Conservation (phyloP, 1,140 invertebrate genomes). For the Cydia fagiglandana region DNA sequence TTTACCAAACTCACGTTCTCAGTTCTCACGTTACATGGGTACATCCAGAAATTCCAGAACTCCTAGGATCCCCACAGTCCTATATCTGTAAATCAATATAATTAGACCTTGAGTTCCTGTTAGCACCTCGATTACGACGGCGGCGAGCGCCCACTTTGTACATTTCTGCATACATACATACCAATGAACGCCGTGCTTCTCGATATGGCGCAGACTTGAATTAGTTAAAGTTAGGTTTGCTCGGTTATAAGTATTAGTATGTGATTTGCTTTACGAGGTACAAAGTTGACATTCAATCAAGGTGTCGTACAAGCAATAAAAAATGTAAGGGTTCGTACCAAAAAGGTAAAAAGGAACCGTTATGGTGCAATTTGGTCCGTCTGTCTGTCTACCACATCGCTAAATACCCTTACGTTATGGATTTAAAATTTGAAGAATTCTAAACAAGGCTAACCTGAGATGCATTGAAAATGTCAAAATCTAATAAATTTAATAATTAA, state of each 20-base stretch:
- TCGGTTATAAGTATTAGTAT: not conserved
- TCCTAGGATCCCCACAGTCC: not conserved
- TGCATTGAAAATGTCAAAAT: too few relatives aligned
- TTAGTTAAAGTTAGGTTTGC: not conserved
- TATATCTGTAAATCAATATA: slow-evolving; percentile 60
- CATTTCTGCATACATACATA: slow-evolving; percentile 68
- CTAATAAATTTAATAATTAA: too few relatives aligned
- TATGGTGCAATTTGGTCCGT: too few relatives aligned
- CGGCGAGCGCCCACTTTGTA: slow-evolving; percentile 56
- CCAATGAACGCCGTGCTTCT: slow-evolving; percentile 43
- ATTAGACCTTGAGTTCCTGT: slow-evolving; percentile 62
- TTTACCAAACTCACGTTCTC: too few relatives aligned
- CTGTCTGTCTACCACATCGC: too few relatives aligned
- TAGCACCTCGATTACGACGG: slow-evolving; percentile 60
- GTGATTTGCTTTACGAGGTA: not conserved
- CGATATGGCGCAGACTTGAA: not conserved
- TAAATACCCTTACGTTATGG: too few relatives aligned
- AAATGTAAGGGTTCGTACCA: too few relatives aligned
- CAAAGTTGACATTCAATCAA: too few relatives aligned
- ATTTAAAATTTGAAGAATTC: too few relatives aligned
- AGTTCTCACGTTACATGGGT: not conserved
- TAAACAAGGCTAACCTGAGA: too few relatives aligned
- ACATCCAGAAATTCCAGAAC: not conserved
- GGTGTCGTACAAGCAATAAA: too few relatives aligned
- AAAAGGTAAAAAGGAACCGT: too few relatives aligned